phyloP scores from a whole-genome alignment of 2,797 vertebrate genomes.

The Harpagifer antarcticus region DNA sequence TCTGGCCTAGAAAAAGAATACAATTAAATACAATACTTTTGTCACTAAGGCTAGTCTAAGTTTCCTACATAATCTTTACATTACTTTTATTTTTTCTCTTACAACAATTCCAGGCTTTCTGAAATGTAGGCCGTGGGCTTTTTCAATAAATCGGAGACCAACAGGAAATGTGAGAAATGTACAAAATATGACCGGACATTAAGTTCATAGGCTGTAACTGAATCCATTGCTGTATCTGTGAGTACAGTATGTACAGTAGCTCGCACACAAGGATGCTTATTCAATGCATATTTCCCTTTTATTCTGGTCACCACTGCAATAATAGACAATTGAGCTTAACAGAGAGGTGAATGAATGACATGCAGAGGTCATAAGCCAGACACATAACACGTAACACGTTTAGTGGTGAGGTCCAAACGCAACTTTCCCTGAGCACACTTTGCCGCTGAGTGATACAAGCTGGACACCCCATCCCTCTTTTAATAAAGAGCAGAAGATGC shows the following conservation, averaged over 20 bases:
- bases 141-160: slow-evolving; percentile 1
- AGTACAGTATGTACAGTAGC: slow-evolving; percentile 40
- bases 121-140: neutral
- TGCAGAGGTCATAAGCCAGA: slow-evolving; percentile 36
- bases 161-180: slow-evolving; percentile 36
- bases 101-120: neutral
- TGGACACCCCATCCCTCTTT: slow-evolving; percentile 64
- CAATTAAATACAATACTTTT: neutral
- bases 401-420: slow-evolving; percentile 8
- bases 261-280: slow-evolving; percentile 17
- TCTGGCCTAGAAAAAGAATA: too few relatives aligned
- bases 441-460: slow-evolving; percentile 40
- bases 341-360: slow-evolving; percentile 23
- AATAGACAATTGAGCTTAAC: slow-evolving; percentile 22
- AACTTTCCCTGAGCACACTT: slow-evolving; percentile 32
- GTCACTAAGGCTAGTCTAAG: neutral
- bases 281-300: slow-evolving; percentile 24
- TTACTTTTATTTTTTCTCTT: accelerated
- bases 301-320: slow-evolving; percentile 37
- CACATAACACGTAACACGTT: slow-evolving; percentile 32
- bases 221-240: slow-evolving; percentile 33
- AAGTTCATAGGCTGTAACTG: slow-evolving; percentile 35
- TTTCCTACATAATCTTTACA: neutral
- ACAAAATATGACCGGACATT: slow-evolving; percentile 34
- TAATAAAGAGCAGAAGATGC: slow-evolving; percentile 59